phyloP scores from a whole-genome alignment of 2,888 invertebrate genomes.

The Gasteruption jaculator region DNA sequence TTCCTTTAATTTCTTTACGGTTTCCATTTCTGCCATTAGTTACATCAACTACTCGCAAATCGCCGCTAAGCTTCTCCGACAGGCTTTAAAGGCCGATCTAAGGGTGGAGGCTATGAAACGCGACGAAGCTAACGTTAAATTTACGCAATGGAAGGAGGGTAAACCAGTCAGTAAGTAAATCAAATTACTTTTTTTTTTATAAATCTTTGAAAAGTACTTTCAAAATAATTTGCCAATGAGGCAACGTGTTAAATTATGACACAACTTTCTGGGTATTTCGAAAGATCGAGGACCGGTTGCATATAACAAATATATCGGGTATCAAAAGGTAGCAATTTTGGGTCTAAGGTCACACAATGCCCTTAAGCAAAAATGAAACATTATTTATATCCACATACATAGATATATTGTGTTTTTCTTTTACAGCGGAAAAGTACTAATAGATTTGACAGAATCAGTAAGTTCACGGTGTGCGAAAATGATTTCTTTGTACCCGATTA shows the following conservation, averaged over 20 bases:
- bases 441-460: slow-evolving; percentile 24
- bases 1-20: not conserved
- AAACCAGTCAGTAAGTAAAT: slow-evolving; percentile 74
- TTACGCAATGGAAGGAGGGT: slow-evolving; percentile 88
- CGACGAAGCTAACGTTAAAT: slow-evolving; percentile 70
- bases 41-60: slow-evolving; percentile 96
- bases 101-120: slow-evolving; percentile 72
- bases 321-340: no score
- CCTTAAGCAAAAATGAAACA: no score
- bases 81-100: slow-evolving; percentile 73
- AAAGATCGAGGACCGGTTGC: no score
- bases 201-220: not conserved
- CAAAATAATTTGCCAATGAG: no score
- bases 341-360: no score
- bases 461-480: slow-evolving; percentile 19
- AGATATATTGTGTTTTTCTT: slow-evolving; percentile 17
- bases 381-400: no score
- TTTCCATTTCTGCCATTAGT: slow-evolving; percentile 57
- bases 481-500: no score
- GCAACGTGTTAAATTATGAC: no score
- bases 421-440: slow-evolving; percentile 39
- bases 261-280: no score
- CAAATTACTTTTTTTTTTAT: not conserved
- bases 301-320: no score
- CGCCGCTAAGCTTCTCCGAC: slow-evolving; percentile 78